Evolutionary conservation across 2,888 invertebrate species (phyloP).

Genomic region (Meliscaeva auricollis): DNA sequence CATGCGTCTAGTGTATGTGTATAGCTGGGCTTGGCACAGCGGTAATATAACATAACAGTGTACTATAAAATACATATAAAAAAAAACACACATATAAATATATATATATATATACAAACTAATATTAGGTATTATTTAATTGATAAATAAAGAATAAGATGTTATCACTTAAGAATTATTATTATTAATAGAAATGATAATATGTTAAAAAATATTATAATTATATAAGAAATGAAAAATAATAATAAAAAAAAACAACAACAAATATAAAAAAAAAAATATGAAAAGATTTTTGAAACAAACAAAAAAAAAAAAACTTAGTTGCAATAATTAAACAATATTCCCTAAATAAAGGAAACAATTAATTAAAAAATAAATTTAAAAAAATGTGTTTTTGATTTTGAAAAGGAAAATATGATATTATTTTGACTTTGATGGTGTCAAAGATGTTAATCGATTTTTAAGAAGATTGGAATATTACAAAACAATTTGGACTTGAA

Average conservation of each 20-base stretch:
- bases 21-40: slow-evolving; percentile 61
- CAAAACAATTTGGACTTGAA: no score
- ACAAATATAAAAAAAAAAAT: slow-evolving; percentile 58
- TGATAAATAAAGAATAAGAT: slow-evolving; percentile 73
- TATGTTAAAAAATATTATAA: slow-evolving; percentile 71
- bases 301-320: slow-evolving; percentile 59
- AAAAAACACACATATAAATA: slow-evolving; percentile 51
- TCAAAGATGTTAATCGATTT: not conserved
- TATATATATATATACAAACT: slow-evolving; percentile 70
- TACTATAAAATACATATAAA: slow-evolving; percentile 55
- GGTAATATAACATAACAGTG: slow-evolving; percentile 69
- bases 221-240: slow-evolving; percentile 51
- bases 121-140: slow-evolving; percentile 76
- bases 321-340: slow-evolving; percentile 76
- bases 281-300: slow-evolving; percentile 59
- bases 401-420: not conserved
- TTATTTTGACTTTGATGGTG: not conserved
- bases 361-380: slow-evolving; percentile 69
- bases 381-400: slow-evolving; percentile 9
- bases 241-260: slow-evolving; percentile 52
- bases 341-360: slow-evolving; percentile 76
- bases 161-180: slow-evolving; percentile 76
- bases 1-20: slow-evolving; percentile 54
- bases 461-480: no score
- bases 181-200: slow-evolving; percentile 73